phyloP scores from a whole-genome alignment of 2,113 vertebrate genomes.

The Arvicanthis niloticus region DNA sequence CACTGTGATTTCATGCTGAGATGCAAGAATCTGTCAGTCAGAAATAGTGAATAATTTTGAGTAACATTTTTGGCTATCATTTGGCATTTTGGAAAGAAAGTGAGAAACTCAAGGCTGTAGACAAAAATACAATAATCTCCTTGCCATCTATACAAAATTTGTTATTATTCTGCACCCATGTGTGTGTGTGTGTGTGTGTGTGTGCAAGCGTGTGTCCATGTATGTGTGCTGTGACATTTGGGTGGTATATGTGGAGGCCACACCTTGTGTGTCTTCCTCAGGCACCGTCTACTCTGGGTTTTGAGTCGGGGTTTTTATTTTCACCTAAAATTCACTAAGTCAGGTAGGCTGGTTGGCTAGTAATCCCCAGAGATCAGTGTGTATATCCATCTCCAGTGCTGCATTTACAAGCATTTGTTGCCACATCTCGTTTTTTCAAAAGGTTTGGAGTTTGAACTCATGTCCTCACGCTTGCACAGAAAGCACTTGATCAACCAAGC shows the following conservation, averaged over 20 bases:
- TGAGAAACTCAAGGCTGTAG: not conserved
- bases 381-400: not conserved
- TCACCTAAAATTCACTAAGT: not conserved
- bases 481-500: not conserved
- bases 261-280: not conserved
- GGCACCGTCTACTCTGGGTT: not conserved
- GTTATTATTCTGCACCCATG: too few species aligned
- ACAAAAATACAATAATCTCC: slow-evolving; percentile 14
- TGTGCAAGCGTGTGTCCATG: not conserved
- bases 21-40: not conserved
- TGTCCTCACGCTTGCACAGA: not conserved
- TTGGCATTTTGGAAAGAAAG: not conserved
- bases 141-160: not conserved
- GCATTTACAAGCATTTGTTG: not conserved
- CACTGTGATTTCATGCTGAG: not conserved
- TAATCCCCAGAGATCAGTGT: not conserved
- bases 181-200: not conserved
- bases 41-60: not conserved
- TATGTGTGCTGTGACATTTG: not conserved
- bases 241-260: not conserved
- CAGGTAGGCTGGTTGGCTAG: not conserved
- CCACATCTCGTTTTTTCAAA: not conserved
- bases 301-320: not conserved
- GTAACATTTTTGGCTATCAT: not conserved
- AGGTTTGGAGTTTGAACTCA: not conserved